phyloP scores from a whole-genome alignment of 2,113 vertebrate species.

The Lipophrys pholis region DNA sequence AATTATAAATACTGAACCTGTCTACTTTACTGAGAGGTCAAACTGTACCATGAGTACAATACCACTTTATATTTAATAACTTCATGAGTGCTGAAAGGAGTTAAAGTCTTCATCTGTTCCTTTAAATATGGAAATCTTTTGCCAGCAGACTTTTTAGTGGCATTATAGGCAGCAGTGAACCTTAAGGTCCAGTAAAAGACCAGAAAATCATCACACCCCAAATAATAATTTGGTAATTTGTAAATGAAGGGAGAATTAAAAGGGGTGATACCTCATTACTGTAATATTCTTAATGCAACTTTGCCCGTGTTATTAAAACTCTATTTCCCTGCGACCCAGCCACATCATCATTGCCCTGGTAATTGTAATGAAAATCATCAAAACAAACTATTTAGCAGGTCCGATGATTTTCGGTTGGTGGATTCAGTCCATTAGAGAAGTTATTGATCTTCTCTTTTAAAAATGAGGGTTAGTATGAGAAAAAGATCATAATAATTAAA shows the following conservation, averaged over 20 bases:
- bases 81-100: too few relatives aligned
- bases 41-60: not conserved
- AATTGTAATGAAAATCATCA: not conserved
- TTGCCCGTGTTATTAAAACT: too few relatives aligned
- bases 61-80: too few relatives aligned
- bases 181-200: not conserved
- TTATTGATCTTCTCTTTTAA: not conserved
- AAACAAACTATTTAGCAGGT: not conserved
- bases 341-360: not conserved
- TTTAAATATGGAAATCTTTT: not conserved
- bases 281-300: not conserved
- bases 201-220: not conserved
- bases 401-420: not conserved
- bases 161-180: not conserved
- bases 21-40: too few relatives aligned
- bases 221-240: not conserved
- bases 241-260: not conserved
- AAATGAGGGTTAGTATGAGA: not conserved
- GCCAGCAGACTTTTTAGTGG: not conserved
- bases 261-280: not conserved
- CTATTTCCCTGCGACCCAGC: not conserved
- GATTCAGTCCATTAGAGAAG: not conserved
- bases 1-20: too few relatives aligned
- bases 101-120: too few relatives aligned
- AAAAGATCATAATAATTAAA: too few relatives aligned